Conservation (phyloP, 2,797 vertebrate species). For the Oreochromis grahami region DNA sequence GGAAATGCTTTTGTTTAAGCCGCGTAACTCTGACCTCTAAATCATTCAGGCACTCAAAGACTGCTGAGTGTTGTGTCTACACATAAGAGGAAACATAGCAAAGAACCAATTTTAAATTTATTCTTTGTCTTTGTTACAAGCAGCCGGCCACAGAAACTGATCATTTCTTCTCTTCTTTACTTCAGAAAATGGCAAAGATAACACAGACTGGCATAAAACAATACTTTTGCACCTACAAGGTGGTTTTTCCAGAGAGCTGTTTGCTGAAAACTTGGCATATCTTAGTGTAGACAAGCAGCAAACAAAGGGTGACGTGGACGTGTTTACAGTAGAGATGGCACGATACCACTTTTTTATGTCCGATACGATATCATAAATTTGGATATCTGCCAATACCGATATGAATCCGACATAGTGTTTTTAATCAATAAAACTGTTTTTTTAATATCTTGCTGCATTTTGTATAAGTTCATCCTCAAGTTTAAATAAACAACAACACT, state of each 20-base stretch:
- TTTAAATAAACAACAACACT: too few species aligned
- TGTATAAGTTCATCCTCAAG: too few species aligned
- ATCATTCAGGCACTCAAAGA: neutral
- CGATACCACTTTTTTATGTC: too few species aligned
- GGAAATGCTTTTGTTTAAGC: neutral
- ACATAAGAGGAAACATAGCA: neutral
- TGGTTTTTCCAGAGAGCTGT: neutral
- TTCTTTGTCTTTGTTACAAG: neutral
- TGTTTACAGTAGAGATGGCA: neutral
- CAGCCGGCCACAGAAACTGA: fast-evolving
- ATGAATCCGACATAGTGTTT: too few species aligned
- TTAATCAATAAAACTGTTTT: too few species aligned
- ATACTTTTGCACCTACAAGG: fast-evolving
- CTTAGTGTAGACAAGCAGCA: neutral
- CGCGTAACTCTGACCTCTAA: fast-evolving
- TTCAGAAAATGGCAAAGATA: neutral
- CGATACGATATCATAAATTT: too few species aligned
- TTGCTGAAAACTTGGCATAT: neutral
- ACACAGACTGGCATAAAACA: neutral
- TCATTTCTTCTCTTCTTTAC: neutral
- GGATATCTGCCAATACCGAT: too few species aligned
- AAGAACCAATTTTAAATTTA: neutral
- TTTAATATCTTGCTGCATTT: too few species aligned
- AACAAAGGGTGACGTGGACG: neutral
- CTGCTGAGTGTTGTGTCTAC: neutral